Evolutionary conservation across 2,113 vertebrate genomes (phyloP), one percentile per base, ranked within the genome.

Genomic region (Cygnus buccinator): DNA sequence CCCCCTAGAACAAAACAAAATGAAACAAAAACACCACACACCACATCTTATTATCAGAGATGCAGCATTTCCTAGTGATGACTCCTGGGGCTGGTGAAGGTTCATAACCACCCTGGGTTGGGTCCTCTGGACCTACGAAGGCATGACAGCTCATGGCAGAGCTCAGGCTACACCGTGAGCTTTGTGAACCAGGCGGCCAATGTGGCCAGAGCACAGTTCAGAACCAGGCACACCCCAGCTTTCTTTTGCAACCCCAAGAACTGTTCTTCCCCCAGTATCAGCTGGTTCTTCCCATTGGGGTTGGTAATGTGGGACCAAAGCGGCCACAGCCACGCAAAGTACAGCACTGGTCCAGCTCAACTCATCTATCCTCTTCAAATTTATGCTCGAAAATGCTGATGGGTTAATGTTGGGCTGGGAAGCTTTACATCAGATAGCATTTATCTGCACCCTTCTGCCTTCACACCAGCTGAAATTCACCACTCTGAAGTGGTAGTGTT

Each of bases 381-480:
- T 55, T 86, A 52, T 8, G 33, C n/a, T 39, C 21, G 29, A 71
- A 48, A 39, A 33, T 41, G 44, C 59, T 44, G 28, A 22, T 61
- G 73, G 61, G 35, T 67, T 84, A 78, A 43, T 22, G 55, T 43
- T 4, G 17, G 46, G 48, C 59, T 4, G 2, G 9, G 61, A 78
- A 89, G 62, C 87, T 67, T 92, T 68, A 68, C 66, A 89, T 61
- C 84, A 89, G 77, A 48, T 54, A 17, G 29, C 18, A 4, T 43
- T 93, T 50, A 46, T 77, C 65, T 39, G 29, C 52, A 75, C 41
- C 39, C 65, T 87, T 63, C 89, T 37, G 74, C n/a, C 79, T 77
- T 63, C 3, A 3, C 81, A 54, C 73, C 87, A 89, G 74, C 54
- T 70, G 81, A 65, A 90, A 96, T 59, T 78, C 84, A 20, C 73